A percentile compares a stretch with the other conserved stretches of the same genome.
Evolutionary conservation across 2,113 vertebrate genomes (phyloP).

Genomic region (Bucco capensis): DNA sequence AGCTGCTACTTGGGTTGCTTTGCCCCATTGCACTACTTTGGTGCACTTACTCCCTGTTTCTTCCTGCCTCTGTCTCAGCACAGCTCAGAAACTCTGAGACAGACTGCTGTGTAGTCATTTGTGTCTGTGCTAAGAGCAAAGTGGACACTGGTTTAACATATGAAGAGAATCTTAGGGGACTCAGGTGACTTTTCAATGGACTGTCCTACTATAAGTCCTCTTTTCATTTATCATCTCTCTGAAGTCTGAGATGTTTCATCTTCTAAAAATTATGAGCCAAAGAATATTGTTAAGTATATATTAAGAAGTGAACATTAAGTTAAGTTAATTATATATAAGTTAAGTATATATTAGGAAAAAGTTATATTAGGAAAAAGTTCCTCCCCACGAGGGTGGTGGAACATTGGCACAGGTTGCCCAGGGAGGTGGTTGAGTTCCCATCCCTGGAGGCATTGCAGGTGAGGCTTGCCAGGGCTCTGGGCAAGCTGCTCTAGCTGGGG

Average conservation of each 20-base stretch:
- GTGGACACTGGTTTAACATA: background rate
- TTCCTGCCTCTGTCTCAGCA: background rate
- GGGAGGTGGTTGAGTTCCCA: too few species aligned
- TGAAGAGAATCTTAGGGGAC: background rate
- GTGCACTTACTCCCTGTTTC: background rate
- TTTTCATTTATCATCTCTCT: background rate
- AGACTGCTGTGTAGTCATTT: background rate
- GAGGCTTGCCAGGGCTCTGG: too few species aligned
- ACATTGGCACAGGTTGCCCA: too few species aligned
- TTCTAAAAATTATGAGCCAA: background rate
- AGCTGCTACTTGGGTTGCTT: background rate
- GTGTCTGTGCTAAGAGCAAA: background rate
- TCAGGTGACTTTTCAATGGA: background rate
- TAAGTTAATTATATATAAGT: too few species aligned
- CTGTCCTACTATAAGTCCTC: background rate
- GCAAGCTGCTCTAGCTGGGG: too few species aligned
- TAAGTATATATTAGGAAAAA: too few species aligned
- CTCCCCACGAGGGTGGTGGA: too few species aligned
- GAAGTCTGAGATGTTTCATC: background rate
- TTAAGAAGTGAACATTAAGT: too few species aligned
- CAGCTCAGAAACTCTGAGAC: background rate
- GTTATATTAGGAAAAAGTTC: too few species aligned
- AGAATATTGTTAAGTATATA: background rate
- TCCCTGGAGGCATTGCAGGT: too few species aligned
- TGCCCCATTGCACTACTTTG: background rate